phyloP scores from a whole-genome alignment of 2,888 invertebrate species.

The Corythucha ciliata region DNA sequence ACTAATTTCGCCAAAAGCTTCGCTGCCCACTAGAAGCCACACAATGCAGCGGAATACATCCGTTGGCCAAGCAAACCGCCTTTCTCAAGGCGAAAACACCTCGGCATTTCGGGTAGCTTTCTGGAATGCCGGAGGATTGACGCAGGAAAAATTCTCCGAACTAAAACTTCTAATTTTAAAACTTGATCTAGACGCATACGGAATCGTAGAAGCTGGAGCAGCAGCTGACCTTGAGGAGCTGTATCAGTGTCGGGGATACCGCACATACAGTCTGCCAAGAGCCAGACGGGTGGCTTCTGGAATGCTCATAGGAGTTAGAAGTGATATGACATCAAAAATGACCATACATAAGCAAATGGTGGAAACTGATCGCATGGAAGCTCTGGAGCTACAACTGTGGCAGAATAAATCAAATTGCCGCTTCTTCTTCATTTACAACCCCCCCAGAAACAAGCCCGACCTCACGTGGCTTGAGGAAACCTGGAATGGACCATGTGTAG shows the following conservation, averaged over 20 bases:
- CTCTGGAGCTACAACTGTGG: slow-evolving; percentile 15
- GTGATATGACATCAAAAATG: slow-evolving; percentile 13
- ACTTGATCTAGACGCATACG: slow-evolving; percentile 12
- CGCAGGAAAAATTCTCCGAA: slow-evolving; percentile 14
- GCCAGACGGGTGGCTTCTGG: slow-evolving; percentile 12
- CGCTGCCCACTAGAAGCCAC: slow-evolving; percentile 7
- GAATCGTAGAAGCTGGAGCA: no score
- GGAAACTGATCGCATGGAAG: slow-evolving; percentile 14
- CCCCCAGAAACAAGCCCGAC: slow-evolving; percentile 15
- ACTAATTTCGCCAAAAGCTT: background rate
- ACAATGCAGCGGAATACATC: slow-evolving; percentile 10
- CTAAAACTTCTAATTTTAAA: slow-evolving; percentile 8
- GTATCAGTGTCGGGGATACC: no score
- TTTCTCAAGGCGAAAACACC: slow-evolving; percentile 11
- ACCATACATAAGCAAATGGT: slow-evolving; percentile 12
- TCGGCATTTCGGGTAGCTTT: slow-evolving; percentile 11
- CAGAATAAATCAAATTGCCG: slow-evolving; percentile 9
- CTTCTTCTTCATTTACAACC: slow-evolving; percentile 14
- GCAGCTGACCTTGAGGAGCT: no score
- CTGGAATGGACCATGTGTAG: slow-evolving; percentile 11
- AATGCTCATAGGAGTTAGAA: slow-evolving; percentile 11
- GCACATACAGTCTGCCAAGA: no score
- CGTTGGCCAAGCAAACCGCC: slow-evolving; percentile 13
- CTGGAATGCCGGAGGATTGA: slow-evolving; percentile 6
- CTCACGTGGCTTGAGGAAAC: slow-evolving; percentile 9